A percentile compares a stretch with the other conserved stretches of the same genome.
These are phyloP conservation scores for Pangasius krempfi DNA, from an alignment of 2,797 vertebrate species.

Conservation along the genomic window DNA sequence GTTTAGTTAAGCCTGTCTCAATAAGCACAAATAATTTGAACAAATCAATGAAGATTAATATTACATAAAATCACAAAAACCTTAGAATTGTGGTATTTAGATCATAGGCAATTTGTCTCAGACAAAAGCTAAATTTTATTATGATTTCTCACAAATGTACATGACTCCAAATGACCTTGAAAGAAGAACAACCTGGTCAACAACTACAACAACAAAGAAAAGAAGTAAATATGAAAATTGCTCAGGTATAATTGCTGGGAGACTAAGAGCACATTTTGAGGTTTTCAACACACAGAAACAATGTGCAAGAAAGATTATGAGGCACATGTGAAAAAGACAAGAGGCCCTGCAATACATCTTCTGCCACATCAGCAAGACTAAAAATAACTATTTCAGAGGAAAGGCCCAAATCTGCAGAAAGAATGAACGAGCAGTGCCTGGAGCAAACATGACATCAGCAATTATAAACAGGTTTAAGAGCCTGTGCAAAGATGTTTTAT, in stretches of 20 bases:
- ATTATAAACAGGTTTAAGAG: slow-evolving; percentile 30
- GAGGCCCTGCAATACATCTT: slow-evolving; percentile 47
- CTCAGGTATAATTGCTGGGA: not conserved
- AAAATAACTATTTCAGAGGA: slow-evolving; percentile 60
- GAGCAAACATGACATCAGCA: slow-evolving; percentile 48
- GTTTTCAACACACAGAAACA: not conserved
- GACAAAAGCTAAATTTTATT: not conserved
- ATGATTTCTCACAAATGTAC: not conserved
- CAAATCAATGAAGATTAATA: not conserved
- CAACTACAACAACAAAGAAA: not conserved
- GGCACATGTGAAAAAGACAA: slow-evolving; percentile 48
- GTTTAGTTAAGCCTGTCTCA: not conserved
- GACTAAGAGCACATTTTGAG: not conserved
- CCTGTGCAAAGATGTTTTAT: not conserved
- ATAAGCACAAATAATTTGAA: not conserved
- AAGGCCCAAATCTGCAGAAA: slow-evolving; percentile 55
- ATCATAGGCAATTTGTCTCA: not conserved
- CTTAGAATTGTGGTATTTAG: not conserved
- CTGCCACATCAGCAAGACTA: slow-evolving; percentile 61
- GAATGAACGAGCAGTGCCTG: slow-evolving; percentile 45
- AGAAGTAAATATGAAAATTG: not conserved
- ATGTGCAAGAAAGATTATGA: slow-evolving; percentile 30
- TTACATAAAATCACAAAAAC: not conserved
- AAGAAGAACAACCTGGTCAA: not conserved
- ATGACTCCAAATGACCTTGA: not conserved